Conservation (phyloP, 2,797 vertebrate genomes). For the Alfaro cultratus region DNA sequence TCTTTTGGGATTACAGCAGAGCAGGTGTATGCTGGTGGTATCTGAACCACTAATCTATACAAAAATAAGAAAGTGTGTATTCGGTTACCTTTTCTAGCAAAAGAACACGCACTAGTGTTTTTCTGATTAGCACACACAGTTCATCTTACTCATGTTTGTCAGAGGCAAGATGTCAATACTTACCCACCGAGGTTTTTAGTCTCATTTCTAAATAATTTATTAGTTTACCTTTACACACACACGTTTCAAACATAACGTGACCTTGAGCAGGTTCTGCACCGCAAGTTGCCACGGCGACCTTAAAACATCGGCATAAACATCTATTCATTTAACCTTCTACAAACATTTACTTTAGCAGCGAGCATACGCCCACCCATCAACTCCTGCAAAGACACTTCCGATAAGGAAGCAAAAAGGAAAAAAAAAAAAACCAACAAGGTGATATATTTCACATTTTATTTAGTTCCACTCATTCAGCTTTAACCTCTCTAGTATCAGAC, state of each 20-base stretch:
- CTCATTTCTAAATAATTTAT: conserved; percentile 1
- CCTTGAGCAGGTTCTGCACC: not conserved
- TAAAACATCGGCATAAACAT: conserved; percentile 1
- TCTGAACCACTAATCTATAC: not conserved
- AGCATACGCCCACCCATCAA: not conserved
- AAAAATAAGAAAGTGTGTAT: not conserved
- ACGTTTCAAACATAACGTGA: not conserved
- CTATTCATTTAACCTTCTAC: conserved; percentile 5
- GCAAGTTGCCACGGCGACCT: conserved; percentile 1
- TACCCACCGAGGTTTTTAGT: not conserved
- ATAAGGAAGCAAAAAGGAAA: conserved; percentile 11
- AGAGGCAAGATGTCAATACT: not conserved
- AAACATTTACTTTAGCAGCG: not conserved
- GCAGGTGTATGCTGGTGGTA: not conserved
- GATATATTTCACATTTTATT: conserved; percentile 83
- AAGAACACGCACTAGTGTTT: not conserved
- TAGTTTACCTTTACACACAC: not conserved
- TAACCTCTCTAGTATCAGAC: conserved; percentile 52
- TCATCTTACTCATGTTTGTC: not conserved
- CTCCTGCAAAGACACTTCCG: conserved; percentile 6
- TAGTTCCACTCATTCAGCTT: conserved; percentile 58
- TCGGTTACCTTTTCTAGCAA: not conserved
- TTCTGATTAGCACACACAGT: not conserved
- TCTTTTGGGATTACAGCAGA: not conserved
- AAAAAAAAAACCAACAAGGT: conserved; percentile 1